phyloP scores from a whole-genome alignment of 2,797 vertebrate genomes.

The Tapera naevia region DNA sequence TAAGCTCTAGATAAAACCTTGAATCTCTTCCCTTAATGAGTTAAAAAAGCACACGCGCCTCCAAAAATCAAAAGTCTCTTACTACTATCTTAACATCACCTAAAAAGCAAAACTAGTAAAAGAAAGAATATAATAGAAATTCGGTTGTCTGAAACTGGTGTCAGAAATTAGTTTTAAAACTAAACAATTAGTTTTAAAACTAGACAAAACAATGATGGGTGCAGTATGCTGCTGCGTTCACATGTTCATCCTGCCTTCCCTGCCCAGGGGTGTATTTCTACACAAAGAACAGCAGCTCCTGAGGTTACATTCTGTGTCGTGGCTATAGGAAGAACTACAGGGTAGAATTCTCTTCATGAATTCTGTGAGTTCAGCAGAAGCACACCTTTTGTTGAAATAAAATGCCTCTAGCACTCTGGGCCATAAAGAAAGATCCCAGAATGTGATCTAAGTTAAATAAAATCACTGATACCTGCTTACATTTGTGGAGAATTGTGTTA shows the following conservation, averaged over 20 bases:
- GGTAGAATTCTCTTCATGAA: not conserved
- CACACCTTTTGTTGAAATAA: not conserved
- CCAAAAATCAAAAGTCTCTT: not conserved
- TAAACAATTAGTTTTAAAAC: not conserved
- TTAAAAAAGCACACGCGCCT: not conserved
- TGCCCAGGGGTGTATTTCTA: not conserved
- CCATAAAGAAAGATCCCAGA: not conserved
- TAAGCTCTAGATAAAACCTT: not conserved
- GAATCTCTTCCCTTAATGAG: not conserved
- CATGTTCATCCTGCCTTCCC: not conserved
- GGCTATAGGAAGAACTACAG: not conserved
- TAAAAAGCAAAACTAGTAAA: not conserved
- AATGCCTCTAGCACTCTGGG: not conserved
- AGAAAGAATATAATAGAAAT: not conserved
- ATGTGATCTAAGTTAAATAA: not conserved
- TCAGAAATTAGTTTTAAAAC: not conserved
- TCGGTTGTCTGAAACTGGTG: not conserved
- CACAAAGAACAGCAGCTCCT: not conserved
- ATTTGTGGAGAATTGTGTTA: not conserved
- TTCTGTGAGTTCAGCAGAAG: not conserved
- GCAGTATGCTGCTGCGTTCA: not conserved
- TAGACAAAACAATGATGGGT: not conserved
- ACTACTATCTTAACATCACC: not conserved
- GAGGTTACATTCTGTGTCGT: fast-evolving
- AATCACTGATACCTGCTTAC: not conserved